Percentiles rank a stretch among this genome's conserved stretches.
Evolutionary conservation across 2,888 invertebrate genomes (phyloP).

Genomic region (Melikaiella ostensackeni): DNA sequence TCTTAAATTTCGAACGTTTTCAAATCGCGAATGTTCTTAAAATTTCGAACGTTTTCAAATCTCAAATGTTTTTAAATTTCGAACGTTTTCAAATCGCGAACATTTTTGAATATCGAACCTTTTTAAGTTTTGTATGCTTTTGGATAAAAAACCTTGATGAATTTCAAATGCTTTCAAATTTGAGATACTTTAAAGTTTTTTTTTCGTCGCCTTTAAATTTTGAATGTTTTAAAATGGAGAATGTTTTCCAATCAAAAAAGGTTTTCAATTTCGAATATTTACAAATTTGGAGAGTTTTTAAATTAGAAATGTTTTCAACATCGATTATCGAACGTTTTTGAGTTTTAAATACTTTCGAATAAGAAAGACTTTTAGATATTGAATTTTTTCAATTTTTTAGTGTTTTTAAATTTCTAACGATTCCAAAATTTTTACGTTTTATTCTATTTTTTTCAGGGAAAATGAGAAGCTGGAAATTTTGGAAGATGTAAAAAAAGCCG

Average conservation of each 20-base stretch:
- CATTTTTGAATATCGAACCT: background rate
- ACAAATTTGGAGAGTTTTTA: too few species aligned
- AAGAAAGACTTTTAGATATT: background rate
- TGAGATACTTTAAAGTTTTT: too few species aligned
- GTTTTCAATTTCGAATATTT: too few species aligned
- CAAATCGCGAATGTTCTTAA: background rate
- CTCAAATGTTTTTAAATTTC: background rate
- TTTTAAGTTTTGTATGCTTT: background rate
- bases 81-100: background rate
- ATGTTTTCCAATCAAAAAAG: too few species aligned
- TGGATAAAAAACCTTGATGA: too few species aligned
- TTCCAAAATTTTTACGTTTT: too few species aligned
- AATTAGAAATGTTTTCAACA: too few species aligned
- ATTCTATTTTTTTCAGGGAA: background rate
- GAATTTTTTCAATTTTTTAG: background rate
- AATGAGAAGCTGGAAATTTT: slow-evolving; percentile 31
- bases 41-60: slow-evolving; percentile 6
- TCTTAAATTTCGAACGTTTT: background rate
- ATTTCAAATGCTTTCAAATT: too few species aligned
- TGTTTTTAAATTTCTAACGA: background rate
- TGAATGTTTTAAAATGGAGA: too few species aligned
- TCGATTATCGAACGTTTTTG: background rate
- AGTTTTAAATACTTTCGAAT: background rate
- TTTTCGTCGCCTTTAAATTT: too few species aligned
- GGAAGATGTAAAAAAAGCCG: slow-evolving; percentile 61